Evolutionary conservation across 2,888 invertebrate species (phyloP).

Genomic region (Parasteatoda lunata): DNA sequence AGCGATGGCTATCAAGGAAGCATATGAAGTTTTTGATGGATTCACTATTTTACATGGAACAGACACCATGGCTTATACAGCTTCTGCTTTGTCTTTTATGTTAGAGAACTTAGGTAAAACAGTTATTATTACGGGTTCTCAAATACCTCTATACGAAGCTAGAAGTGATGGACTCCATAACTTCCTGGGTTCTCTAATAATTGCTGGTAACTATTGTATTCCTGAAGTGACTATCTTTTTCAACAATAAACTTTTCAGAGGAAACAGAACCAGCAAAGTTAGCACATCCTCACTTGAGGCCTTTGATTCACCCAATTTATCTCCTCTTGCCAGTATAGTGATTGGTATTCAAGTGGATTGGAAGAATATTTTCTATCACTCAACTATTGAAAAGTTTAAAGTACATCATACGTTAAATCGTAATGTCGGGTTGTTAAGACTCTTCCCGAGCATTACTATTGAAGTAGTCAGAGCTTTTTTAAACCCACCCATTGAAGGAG

Average conservation of each 20-base stretch:
- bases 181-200: conserved; percentile 90
- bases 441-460: no score
- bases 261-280: conserved; percentile 88
- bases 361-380: no score
- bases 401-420: no score
- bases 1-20: conserved; percentile 88
- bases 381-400: no score
- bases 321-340: conserved; percentile 87
- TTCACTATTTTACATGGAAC: conserved; percentile 96
- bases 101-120: conserved; percentile 94
- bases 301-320: conserved; percentile 90
- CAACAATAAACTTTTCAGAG: conserved; percentile 88
- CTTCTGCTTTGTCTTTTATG: conserved; percentile 97
- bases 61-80: conserved; percentile 95
- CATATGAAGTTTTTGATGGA: conserved; percentile 88
- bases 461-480: conserved; percentile 75
- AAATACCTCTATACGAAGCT: conserved; percentile 94
- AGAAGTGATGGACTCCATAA: conserved; percentile 96
- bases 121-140: conserved; percentile 93
- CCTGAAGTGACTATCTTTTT: conserved; percentile 95
- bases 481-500: conserved; percentile 86
- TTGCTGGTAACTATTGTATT: conserved; percentile 90
- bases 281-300: conserved; percentile 84
- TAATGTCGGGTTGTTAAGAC: no score
- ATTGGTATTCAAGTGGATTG: conserved; percentile 80